These are phyloP conservation scores for Neuroscelio doddi DNA, from an alignment of 2,888 invertebrate species.

Conservation along the genomic window DNA sequence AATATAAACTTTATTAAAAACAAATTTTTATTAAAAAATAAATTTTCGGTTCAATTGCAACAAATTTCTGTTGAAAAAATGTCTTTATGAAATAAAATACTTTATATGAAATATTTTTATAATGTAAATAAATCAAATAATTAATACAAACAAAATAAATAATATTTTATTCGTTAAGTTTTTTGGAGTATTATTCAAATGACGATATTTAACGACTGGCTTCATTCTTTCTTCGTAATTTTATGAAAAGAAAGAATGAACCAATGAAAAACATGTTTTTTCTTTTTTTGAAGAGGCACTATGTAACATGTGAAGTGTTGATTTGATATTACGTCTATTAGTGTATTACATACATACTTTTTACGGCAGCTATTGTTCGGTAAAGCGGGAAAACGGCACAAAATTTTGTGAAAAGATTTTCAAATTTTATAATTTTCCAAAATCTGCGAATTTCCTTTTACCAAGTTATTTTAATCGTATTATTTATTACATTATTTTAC, in stretches of 20 bases:
- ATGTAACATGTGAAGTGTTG: not conserved
- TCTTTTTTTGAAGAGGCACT: not conserved
- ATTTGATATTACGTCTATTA: conserved; percentile 45
- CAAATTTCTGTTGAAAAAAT: too few species aligned
- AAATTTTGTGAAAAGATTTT: not conserved
- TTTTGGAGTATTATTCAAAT: not conserved
- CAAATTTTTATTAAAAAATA: too few species aligned
- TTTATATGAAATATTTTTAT: too few species aligned
- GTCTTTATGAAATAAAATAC: too few species aligned
- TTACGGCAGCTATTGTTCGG: conserved; percentile 42
- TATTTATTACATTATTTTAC: not conserved
- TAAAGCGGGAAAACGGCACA: conserved; percentile 10
- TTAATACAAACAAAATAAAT: too few species aligned
- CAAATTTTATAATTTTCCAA: not conserved
- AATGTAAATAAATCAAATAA: too few species aligned
- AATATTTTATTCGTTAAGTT: too few species aligned
- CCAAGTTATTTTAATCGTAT: not conserved
- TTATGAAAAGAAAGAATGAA: not conserved
- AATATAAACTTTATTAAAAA: too few species aligned
- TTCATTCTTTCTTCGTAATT: not conserved
- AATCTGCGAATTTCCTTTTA: not conserved
- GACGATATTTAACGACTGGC: not conserved
- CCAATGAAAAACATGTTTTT: not conserved
- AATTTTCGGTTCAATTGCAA: too few species aligned
- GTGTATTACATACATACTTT: conserved; percentile 35